Evolutionary conservation across 2,113 vertebrate species (phyloP), one percentile per base, ranked within the genome.

Genomic region (Calonectris borealis): DNA sequence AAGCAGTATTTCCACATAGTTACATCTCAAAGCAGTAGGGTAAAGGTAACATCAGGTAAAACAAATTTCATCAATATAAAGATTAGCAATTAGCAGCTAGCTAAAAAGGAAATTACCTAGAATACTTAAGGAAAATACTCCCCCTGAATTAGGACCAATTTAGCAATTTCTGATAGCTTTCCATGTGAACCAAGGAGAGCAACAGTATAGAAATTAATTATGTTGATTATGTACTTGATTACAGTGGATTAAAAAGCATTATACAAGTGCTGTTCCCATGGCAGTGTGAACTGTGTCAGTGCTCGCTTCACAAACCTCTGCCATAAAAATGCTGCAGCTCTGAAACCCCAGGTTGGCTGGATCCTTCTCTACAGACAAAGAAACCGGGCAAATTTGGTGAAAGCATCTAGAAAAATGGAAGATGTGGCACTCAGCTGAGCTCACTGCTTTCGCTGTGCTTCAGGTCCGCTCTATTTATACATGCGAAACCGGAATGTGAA

Each of bases 131-230:
- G 66, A 96, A 96, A 96, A 91, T 32, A 84, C 78, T 90, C 95
- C 58, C 85, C n/a, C 27, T n/a, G 11, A 93, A 83, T 75, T 58
- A 86, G 42, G 91, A 92, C n/a, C 6, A 40, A 73, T 86, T 72
- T 84, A 94, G 72, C 64, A 66, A 32, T 79, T 88, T n/a, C 6
- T 62, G 72, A 27, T 78, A 49, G 70, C 40, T 80, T 96, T 95
- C 78, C 86, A 86, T 52, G 84, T 76, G 52, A 89, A 82, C 7
- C 77, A 73, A 57, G 60, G 66, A 83, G 62, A 86, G 76, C 46
- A 86, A 46, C n/a, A 79, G 86, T 72, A 94, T 51, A 88, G 93
- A 87, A 95, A 91, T 92, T 95, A 94, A 89, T 91, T 40, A 66
- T 69, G 68, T 62, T 81, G 84, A 89, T 90, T 90, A 92, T 62